phyloP scores from a whole-genome alignment of 2,888 invertebrate genomes.

The Andricus curvator region DNA sequence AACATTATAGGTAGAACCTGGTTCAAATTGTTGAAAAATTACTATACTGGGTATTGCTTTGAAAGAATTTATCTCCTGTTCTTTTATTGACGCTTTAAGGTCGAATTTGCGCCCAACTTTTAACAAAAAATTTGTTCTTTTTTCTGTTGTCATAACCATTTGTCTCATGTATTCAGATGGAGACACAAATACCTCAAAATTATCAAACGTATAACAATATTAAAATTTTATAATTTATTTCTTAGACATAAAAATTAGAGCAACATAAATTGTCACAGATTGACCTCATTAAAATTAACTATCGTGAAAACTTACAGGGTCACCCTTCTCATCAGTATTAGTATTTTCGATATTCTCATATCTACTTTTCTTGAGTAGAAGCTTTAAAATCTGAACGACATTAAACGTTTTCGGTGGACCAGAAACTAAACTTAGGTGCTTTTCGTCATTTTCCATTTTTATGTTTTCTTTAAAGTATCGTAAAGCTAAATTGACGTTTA shows the following conservation, averaged over 20 bases:
- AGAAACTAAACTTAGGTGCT: neutral
- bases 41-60: constrained; percentile 79
- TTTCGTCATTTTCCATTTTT: neutral
- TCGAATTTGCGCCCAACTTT: constrained; percentile 48
- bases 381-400: constrained; percentile 10
- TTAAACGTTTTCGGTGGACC: constrained; percentile 38
- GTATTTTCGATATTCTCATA: neutral
- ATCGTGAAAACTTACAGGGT: neutral
- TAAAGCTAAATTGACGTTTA: neutral
- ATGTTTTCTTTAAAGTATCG: neutral
- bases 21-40: constrained; percentile 82
- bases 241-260: neutral
- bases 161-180: constrained; percentile 69
- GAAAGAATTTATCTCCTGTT: constrained; percentile 40
- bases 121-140: constrained; percentile 56
- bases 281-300: neutral
- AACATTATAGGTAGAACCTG: constrained; percentile 79
- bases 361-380: constrained; percentile 43
- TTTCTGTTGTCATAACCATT: constrained; percentile 63
- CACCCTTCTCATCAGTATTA: neutral
- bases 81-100: neutral
- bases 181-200: constrained; percentile 43
- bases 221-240: neutral
- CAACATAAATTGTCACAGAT: neutral
- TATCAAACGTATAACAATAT: neutral